Percentiles rank a stretch among this genome's conserved stretches.
phyloP scores from a whole-genome alignment of 1,140 invertebrate genomes.

The Pemphigus obesinymphae region DNA sequence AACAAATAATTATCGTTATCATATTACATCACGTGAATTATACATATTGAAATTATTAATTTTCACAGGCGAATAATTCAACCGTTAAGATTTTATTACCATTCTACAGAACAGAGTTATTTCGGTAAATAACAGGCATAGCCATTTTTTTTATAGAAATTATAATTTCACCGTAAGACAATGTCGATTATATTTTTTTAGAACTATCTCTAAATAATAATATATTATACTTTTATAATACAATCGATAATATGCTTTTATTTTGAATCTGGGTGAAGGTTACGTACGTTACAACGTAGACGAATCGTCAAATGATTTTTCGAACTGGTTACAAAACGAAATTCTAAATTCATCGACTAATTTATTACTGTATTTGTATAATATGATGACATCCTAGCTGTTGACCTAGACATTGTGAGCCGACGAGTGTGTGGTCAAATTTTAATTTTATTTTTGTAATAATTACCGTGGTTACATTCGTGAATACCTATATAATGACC shows the following conservation, averaged over 20 bases:
- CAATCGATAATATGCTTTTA: not conserved
- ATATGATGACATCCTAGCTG: not conserved
- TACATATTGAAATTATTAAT: not conserved
- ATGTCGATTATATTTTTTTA: not conserved
- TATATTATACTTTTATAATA: not conserved
- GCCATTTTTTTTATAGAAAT: not conserved
- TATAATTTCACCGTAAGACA: not conserved
- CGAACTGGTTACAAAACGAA: slow-evolving; percentile 13
- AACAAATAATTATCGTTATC: not conserved
- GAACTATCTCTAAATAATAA: not conserved
- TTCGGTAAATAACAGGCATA: not conserved
- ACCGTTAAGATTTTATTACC: slow-evolving; percentile 1
- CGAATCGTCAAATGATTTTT: not conserved
- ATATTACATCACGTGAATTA: not conserved
- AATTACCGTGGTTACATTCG: too few species aligned
- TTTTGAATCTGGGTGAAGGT: slow-evolving; percentile 10
- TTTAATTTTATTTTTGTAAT: too few species aligned
- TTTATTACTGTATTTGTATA: not conserved
- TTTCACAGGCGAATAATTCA: not conserved
- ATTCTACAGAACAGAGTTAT: not conserved
- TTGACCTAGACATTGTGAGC: not conserved
- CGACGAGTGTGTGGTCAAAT: too few species aligned
- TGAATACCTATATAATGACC: too few species aligned
- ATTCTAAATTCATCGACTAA: not conserved
- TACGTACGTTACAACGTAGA: not conserved